Evolutionary conservation across 2,888 invertebrate species (phyloP), one percentile per base, ranked within the genome.

Genomic region (Theodoxus fluviatilis): DNA sequence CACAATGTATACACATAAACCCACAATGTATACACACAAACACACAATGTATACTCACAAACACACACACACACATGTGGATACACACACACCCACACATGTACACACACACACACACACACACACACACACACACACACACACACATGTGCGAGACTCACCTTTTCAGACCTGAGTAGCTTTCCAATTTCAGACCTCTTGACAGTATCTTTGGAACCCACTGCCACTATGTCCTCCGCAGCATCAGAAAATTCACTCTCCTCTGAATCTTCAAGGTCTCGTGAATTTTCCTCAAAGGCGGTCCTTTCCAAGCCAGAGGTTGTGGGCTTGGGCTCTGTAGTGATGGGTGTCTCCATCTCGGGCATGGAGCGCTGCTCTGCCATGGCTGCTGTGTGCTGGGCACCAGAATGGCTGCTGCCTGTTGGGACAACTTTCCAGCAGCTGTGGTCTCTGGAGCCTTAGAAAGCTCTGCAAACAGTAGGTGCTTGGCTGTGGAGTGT

Each of bases 161-260:
- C 75, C 55, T 65, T 63, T 40, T 33, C 55, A 43, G 68, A n/a
- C n/a, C 68, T 37, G n/a, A 78, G 70, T 6, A 76, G 71, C 38
- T 67, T 70, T 4, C 78, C 76, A n/a, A 71, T 69, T 59, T 73
- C 74, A 40, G 71, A 47, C 57, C 49, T 69, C 7, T 47, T 71
- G 9, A 71, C 72, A 15, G 69, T 59, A 4, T 75, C 67, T 12
- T 68, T 67, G 6, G 63, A 31, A 15, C 69, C 69, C 31, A 76
- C 55, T 18, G 67, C 66, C 35, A 78, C 61, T 18, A 78, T 52
- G 49, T 79, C 79, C 49, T 78, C 79, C 31, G 77, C 79, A 22
- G 67, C 75, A 65, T 78, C 78, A 25, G 77, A 76, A 49, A 74
- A 76, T 67, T 79, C 78, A 73, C 78, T 77, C 57, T 77, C 76